A percentile compares a stretch with the other conserved stretches of the same genome.
Conservation (phyloP, 2,797 vertebrate species). For the Acanthornis magna region DNA sequence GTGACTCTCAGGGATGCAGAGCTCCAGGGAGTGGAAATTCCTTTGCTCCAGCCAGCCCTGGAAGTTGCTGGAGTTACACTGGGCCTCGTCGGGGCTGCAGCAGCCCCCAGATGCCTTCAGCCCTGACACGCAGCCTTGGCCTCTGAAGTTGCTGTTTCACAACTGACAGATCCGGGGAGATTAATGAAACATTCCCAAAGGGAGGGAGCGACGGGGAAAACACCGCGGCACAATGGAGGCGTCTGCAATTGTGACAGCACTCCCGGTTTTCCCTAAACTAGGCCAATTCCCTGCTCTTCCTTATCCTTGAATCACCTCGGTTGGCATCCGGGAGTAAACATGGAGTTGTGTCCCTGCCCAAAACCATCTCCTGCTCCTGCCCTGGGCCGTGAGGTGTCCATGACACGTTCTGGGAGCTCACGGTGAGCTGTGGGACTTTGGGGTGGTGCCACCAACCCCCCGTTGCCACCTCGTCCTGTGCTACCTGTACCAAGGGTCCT, state of each 20-base stretch:
- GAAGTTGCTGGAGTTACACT: background rate
- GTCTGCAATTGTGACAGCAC: background rate
- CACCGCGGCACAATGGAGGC: background rate
- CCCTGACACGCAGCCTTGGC: background rate
- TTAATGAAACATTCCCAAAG: background rate
- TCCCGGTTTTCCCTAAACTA: background rate
- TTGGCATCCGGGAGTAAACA: background rate
- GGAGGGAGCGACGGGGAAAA: background rate
- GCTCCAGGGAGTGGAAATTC: background rate
- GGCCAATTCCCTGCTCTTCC: slow-evolving; percentile 29
- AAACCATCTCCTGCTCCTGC: background rate
- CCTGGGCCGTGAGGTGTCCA: accelerated
- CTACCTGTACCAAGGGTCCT: background rate
- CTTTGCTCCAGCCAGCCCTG: accelerated
- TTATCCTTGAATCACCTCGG: slow-evolving; percentile 61
- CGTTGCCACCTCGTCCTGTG: accelerated
- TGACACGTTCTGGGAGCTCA: accelerated
- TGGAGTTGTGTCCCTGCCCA: background rate
- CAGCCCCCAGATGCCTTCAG: background rate
- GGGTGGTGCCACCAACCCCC: accelerated
- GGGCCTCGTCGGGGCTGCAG: background rate
- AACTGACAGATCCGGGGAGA: background rate
- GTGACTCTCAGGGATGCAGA: background rate
- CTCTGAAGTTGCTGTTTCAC: background rate
- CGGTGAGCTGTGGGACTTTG: background rate